phyloP scores from a whole-genome alignment of 1,140 invertebrate genomes.

The Drosophila auraria region DNA sequence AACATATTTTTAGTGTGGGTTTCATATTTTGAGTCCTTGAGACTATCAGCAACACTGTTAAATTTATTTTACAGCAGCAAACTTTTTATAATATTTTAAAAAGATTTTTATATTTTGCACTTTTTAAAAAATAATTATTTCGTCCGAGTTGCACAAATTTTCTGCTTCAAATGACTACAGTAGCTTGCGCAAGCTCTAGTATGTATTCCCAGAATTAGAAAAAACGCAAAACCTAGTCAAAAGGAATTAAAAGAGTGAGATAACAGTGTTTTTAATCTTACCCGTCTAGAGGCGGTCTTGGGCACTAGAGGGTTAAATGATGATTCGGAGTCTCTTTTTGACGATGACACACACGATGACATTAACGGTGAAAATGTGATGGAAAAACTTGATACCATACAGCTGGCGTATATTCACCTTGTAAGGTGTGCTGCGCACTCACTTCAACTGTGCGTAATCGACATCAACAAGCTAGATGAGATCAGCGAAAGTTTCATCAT shows the following conservation, averaged over 20 bases:
- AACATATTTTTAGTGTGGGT: too few species aligned
- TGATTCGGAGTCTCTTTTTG: conserved; percentile 2
- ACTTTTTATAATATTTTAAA: conserved; percentile 16
- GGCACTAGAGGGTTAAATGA: conserved; percentile 33
- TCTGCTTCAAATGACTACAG: conserved; percentile 8
- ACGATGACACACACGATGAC: neutral
- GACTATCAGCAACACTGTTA: too few species aligned
- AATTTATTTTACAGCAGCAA: conserved; percentile 18
- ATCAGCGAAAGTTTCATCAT: neutral
- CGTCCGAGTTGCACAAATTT: conserved; percentile 6
- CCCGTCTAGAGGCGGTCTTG: conserved; percentile 15
- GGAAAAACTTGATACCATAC: conserved; percentile 21
- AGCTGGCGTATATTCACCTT: conserved; percentile 33
- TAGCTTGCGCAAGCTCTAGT: conserved; percentile 14
- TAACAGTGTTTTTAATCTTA: conserved; percentile 9
- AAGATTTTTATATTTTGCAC: conserved; percentile 14
- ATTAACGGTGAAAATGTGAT: conserved; percentile 21
- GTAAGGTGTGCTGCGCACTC: conserved; percentile 34
- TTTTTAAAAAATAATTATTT: conserved; percentile 13
- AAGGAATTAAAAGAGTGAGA: conserved; percentile 15
- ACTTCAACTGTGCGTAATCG: conserved; percentile 35
- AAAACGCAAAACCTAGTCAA: conserved; percentile 9
- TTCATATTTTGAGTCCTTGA: too few species aligned
- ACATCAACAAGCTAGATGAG: conserved; percentile 38
- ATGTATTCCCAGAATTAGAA: conserved; percentile 7